Conservation (phyloP, 2,888 invertebrate species). For the Dynastes tityus region DNA sequence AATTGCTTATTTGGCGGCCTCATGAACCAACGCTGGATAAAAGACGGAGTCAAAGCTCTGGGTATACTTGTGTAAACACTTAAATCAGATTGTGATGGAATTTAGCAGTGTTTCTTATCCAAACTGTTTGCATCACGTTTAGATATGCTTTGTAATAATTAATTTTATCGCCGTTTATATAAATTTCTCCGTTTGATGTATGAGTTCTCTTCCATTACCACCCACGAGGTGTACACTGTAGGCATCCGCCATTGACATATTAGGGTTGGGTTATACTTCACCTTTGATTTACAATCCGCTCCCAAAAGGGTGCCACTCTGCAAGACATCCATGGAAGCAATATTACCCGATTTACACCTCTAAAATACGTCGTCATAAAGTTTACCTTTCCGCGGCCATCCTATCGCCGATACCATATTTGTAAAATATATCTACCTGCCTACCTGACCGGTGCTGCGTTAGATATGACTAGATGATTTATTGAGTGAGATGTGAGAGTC, state of each 20-base stretch:
- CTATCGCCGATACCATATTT: constrained; percentile 61
- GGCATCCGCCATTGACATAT: constrained; percentile 49
- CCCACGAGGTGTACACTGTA: constrained; percentile 65
- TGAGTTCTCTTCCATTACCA: constrained; percentile 59
- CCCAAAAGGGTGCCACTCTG: constrained; percentile 63
- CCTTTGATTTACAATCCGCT: constrained; percentile 64
- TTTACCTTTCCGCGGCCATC: constrained; percentile 56
- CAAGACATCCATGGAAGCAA: constrained; percentile 58
- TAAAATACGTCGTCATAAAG: constrained; percentile 56
- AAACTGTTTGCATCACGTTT: not conserved
- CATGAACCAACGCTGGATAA: no score
- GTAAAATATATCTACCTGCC: constrained; percentile 65
- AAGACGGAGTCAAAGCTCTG: no score
- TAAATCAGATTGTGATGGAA: no score
- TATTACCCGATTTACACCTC: constrained; percentile 50
- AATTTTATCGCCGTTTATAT: constrained; percentile 33
- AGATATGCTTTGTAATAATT: constrained; percentile 30
- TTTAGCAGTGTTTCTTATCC: not conserved
- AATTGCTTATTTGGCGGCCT: no score
- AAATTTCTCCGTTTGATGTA: constrained; percentile 33
- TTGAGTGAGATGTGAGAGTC: constrained; percentile 63
- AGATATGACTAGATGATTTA: constrained; percentile 66
- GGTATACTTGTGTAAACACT: no score
- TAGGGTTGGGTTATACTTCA: constrained; percentile 49
- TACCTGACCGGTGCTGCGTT: constrained; percentile 58